phyloP scores from a whole-genome alignment of 2,888 invertebrate genomes.

The Eristalinus aeneus region DNA sequence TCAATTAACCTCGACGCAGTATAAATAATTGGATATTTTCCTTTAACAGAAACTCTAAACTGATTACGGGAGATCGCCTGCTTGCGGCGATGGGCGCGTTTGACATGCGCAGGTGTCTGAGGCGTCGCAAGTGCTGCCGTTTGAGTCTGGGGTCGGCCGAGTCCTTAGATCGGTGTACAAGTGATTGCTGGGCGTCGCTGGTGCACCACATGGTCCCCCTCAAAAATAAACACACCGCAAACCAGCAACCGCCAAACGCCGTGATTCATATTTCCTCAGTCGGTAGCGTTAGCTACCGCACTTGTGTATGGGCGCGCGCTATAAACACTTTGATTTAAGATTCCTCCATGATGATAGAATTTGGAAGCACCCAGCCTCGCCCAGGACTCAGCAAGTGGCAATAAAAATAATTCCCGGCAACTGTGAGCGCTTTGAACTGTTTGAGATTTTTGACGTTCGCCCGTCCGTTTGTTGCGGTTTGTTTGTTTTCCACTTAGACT shows the following conservation, averaged over 20 bases:
- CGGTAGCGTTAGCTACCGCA: background rate
- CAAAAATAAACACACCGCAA: slow-evolving; percentile 43
- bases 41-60: background rate
- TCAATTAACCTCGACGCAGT: slow-evolving; percentile 63
- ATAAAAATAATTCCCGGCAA: slow-evolving; percentile 36
- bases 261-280: slow-evolving; percentile 51
- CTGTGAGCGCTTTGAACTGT: background rate
- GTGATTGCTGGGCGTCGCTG: background rate
- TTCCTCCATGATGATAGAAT: slow-evolving; percentile 26
- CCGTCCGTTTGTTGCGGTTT: background rate
- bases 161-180: slow-evolving; percentile 3
- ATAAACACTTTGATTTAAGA: slow-evolving; percentile 52
- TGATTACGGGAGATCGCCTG: background rate
- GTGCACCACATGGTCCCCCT: background rate
- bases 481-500: background rate
- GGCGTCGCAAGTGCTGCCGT: slow-evolving; percentile 11
- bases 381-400: slow-evolving; percentile 32
- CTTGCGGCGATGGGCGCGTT: background rate
- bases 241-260: background rate
- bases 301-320: background rate
- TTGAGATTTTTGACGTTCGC: background rate
- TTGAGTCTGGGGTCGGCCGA: slow-evolving; percentile 14
- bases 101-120: slow-evolving; percentile 22
- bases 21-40: slow-evolving; percentile 56
- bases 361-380: slow-evolving; percentile 15